Evolutionary conservation across 64 coral and sea anemone genomes (phyloP), one percentile per base, ranked within the genome.

Genomic region (Platygyra sinensis): DNA sequence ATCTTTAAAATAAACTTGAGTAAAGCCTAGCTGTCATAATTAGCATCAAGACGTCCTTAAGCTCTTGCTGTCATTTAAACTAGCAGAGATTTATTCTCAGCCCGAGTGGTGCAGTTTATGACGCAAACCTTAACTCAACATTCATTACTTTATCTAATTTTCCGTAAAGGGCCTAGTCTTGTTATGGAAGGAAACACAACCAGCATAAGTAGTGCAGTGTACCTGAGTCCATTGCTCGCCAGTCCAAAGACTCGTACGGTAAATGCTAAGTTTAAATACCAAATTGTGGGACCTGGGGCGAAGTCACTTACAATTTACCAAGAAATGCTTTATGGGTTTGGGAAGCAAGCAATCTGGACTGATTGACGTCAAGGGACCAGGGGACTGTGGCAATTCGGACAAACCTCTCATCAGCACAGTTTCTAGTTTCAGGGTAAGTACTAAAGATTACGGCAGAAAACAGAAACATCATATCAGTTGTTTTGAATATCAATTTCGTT

Each of bases 221-320:
- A 42, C 20, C 18, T 80, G 28, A 89, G 91, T 30, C 86, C 86
- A 2, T 55, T 52, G 76, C 87, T 61, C 24, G 24, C 62, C 29
- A 78, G 67, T 93, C 91, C 52, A 46, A 77, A 18, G 86, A 93
- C 42, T 72, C 64, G 10, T 86, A 67, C 30, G 86, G 77, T 11
- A 73, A 55, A 62, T 93, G 91, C 36, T 30, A 78, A 61, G 24
- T 93, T 93, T 80, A 93, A 86, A 36, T 93, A 89, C 67, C 88
- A 75, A 38, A 7, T 89, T 36, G 29, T 74, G 27, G 84, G 91
- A 28, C 76, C n/a, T 83, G 86, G 78, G 6, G 76, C 78, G 57
- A 72, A 13, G 18, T 77, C 76, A 20, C 77, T 93, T 32, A 93
- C 32, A 25, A 27, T 89, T n/a, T 31, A 88, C 88, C 86, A 93